Evolutionary conservation across 37 sponge, comb jelly and placozoan species (phyloP), one percentile per base, ranked within the genome.

Genomic region (Diacarnus erythraeanus): DNA sequence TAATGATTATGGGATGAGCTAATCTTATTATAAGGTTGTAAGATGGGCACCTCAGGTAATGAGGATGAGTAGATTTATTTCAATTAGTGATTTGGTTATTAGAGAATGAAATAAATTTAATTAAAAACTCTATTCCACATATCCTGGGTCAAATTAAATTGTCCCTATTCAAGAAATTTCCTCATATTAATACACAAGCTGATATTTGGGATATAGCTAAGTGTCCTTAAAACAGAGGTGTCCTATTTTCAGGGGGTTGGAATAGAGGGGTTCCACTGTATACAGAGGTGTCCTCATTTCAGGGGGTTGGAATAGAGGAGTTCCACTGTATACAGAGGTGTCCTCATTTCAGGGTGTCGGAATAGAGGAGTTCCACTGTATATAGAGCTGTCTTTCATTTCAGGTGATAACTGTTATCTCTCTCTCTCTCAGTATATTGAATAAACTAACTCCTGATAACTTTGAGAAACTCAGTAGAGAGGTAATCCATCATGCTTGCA

Each of bases 381-480:
- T 21, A 60, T 4, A 20, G 27, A 25, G 22, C 4, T 21, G 34
- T 3, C 12, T 73, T 20, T 17, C 35, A 10, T 47, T 31, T 23
- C 51, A 47, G 12, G 6, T 12, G 51, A 47, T 47, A 6, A 47
- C 6, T 47, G 51, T 47, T 47, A 47, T 12, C 12, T 47, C 51
- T 47, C 12, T 23, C 69, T 51, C 26, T 37, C 23, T 6, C 25
- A 94, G 94, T 17, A 84, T 94, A 57, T 41, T 94, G 73, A 94
- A 94, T 76, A 94, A 94, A 65, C 74, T 94, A 72, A 94, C 91
- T 25, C 94, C 94, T 0, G 94, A 94, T 59, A 94, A 91, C 56
- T 94, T 94, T 81, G 85, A 87, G 12, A 79, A 31, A 34, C 85
- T 87, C 31, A 74, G 67, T 44, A 17, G 54, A 18, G 80, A 90